Conservation (phyloP, 1,140 invertebrate genomes). For the Drosophila pruinosa region DNA sequence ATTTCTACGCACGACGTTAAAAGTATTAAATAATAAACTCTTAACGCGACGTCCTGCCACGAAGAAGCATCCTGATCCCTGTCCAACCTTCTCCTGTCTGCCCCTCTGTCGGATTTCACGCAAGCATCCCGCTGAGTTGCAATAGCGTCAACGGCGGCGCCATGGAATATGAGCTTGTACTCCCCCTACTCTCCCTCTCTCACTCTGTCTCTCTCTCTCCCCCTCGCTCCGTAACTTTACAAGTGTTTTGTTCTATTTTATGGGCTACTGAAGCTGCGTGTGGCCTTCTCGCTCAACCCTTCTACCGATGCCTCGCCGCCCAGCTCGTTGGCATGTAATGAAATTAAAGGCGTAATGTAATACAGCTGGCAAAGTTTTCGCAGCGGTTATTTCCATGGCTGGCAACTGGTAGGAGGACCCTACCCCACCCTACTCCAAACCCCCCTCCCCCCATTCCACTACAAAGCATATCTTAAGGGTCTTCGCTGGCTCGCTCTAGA, state of each 20-base stretch:
- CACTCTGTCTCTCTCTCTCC: not conserved
- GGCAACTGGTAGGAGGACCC: slow-evolving; percentile 16
- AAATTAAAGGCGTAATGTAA: slow-evolving; percentile 81
- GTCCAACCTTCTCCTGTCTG: not conserved
- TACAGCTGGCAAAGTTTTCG: slow-evolving; percentile 75
- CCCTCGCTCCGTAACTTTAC: slow-evolving; percentile 50
- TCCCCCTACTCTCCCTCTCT: not conserved
- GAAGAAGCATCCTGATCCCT: slow-evolving; percentile 41
- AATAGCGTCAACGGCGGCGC: slow-evolving; percentile 51
- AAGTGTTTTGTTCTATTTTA: slow-evolving; percentile 76
- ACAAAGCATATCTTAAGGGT: not conserved
- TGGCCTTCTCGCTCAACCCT: slow-evolving; percentile 1
- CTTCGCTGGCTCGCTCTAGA: slow-evolving; percentile 34
- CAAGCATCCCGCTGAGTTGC: slow-evolving; percentile 40
- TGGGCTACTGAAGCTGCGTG: slow-evolving; percentile 52
- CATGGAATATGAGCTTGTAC: slow-evolving; percentile 58
- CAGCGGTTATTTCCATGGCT: slow-evolving; percentile 70
- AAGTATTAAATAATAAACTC: slow-evolving; percentile 80
- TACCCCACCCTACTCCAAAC: not conserved
- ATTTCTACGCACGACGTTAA: slow-evolving; percentile 73
- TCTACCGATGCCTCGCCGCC: slow-evolving; percentile 3
- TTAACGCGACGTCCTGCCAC: slow-evolving; percentile 49
- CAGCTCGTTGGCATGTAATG: slow-evolving; percentile 52
- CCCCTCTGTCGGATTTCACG: not conserved
- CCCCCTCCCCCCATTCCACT: not conserved